Conservation (phyloP, 2,113 vertebrate genomes). For the Rhynchomys soricoides region DNA sequence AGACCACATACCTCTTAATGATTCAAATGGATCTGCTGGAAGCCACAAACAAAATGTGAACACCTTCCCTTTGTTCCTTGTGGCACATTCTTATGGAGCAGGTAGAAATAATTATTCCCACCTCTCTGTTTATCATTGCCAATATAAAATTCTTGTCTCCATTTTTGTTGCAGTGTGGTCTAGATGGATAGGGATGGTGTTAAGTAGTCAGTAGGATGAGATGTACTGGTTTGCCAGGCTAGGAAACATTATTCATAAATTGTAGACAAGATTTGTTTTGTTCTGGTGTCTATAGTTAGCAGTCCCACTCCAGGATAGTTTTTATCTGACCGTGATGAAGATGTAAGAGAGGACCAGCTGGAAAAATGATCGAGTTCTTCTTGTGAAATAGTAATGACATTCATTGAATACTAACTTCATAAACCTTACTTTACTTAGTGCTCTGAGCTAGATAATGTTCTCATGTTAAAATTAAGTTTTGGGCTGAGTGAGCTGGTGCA, state of each 20-base stretch:
- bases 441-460: not conserved
- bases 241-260: not conserved
- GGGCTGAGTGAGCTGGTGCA: not conserved
- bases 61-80: not conserved
- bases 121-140: conserved; percentile 32
- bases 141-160: not conserved
- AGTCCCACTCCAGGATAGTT: not conserved
- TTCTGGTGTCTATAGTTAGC: not conserved
- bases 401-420: not conserved
- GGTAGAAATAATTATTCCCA: not conserved
- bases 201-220: not conserved
- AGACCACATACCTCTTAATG: not conserved
- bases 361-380: conserved; percentile 16
- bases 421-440: not conserved
- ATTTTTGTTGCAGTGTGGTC: not conserved
- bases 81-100: not conserved
- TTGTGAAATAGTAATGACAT: not conserved
- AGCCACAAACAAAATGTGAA: not conserved
- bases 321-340: conserved; percentile 24
- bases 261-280: not conserved
- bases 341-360: not conserved
- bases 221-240: not conserved
- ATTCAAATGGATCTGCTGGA: not conserved
- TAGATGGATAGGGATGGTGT: not conserved
- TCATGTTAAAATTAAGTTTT: not conserved